Base-by-base conservation (phyloP, 2,797 vertebrate genomes). In the Hippopotamyrus pictus region DNA sequence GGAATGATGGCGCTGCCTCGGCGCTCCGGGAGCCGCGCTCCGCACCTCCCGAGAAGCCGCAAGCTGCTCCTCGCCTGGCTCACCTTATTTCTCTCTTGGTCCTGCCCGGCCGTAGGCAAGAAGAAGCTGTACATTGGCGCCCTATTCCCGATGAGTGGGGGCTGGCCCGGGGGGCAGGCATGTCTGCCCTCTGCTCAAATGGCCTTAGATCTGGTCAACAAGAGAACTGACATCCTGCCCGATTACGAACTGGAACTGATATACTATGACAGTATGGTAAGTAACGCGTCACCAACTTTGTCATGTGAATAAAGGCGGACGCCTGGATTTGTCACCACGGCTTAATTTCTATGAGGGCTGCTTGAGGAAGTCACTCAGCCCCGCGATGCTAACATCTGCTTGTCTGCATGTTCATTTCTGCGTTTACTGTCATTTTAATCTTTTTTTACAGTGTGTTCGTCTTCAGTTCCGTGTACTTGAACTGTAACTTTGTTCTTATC, bases 61-160 rank as follows among this genome's bases (percentile, higher is more conserved):
- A 88, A 90, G 44, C 87, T 95, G 91, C 92, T 91, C 88, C 90
- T 94, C 44, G 90, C 91, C 86, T 89, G 88, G 54, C 90, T 95
- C 89, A 92, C 90, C 87, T 84, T 95, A 41, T 92, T 96, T 89
- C 92, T 95, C 48, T 93, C 92, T 90, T 94, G 94, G 91, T 93
- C 93, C 91, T 93, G 92, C 92, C 93, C 93, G 90, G 95, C 95
- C 93, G 92, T 96, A 97, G 97, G 97, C 90, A 97, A 97, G 94
- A 97, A 97, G 94, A 97, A 97, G 88, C 97, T 98, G 89, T 97
- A 98, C 96, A 97, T 98, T 90, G 97, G 97, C 57, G 97, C 97
- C 29, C 97, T 98, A 90, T 98, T 98, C 94, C 97, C 97, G 84
- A 98, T 98, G 97, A 98, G 97, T 86, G 97, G 97, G 11, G 97